Percentiles rank a stretch among this genome's conserved stretches.
phyloP scores from a whole-genome alignment of 2,797 vertebrate genomes.

The Allobates femoralis region DNA sequence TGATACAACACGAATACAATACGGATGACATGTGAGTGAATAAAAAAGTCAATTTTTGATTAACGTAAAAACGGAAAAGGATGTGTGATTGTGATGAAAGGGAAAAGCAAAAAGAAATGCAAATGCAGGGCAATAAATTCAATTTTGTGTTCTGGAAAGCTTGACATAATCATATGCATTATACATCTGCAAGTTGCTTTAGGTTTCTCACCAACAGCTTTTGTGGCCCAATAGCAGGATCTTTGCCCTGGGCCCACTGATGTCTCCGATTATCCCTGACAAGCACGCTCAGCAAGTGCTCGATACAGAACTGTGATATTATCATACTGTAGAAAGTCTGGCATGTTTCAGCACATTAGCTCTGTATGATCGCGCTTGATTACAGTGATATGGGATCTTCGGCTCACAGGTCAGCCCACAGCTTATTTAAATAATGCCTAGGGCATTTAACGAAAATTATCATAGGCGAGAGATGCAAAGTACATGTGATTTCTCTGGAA shows the following conservation, averaged over 20 bases:
- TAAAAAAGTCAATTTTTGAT: no score
- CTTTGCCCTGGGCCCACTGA: background rate
- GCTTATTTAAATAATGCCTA: constrained; percentile 22
- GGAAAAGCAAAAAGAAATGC: background rate
- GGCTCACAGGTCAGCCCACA: constrained; percentile 10
- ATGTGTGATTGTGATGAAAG: background rate
- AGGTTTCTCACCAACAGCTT: background rate
- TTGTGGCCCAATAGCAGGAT: constrained; percentile 1
- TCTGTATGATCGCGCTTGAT: background rate
- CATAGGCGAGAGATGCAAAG: background rate
- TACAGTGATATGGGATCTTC: constrained; percentile 2
- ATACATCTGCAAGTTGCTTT: background rate
- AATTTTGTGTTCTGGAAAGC: background rate
- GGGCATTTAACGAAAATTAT: background rate
- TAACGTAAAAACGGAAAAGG: no score
- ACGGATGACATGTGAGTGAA: no score
- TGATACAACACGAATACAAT: no score
- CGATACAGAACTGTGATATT: constrained; percentile 6
- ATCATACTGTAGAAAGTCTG: constrained; percentile 7
- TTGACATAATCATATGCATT: background rate
- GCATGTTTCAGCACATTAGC: constrained; percentile 15
- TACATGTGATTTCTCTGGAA: constrained; percentile 4
- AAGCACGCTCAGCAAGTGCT: background rate
- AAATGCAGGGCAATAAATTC: background rate
- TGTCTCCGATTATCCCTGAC: constrained; percentile 3